Conservation (phyloP, 2,888 invertebrate genomes). For the Megalurothrips usitatus region DNA sequence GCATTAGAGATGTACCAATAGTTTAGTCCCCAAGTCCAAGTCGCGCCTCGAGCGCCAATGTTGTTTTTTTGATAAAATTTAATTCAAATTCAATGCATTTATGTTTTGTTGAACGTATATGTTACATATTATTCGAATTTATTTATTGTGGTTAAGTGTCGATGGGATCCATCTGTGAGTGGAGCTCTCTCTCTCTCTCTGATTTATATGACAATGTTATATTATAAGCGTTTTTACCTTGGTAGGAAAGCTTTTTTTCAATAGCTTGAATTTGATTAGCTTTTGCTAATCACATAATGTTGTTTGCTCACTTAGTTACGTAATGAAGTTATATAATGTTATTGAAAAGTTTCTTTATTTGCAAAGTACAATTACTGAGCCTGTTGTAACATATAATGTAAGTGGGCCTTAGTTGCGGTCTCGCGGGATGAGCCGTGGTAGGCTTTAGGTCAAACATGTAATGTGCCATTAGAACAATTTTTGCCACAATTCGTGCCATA, state of each 20-base stretch:
- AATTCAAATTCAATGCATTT: not conserved
- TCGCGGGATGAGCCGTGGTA: not conserved
- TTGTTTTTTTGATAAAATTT: conserved; percentile 6
- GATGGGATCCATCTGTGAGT: not conserved
- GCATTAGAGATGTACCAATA: conserved; percentile 24
- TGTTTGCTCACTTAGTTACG: conserved; percentile 27
- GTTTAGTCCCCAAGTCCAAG: not conserved
- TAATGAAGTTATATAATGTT: conserved; percentile 28
- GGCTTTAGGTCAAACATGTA: not conserved
- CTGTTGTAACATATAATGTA: conserved; percentile 2
- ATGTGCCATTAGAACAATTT: not conserved
- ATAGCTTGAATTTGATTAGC: no score
- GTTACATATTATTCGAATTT: conserved; percentile 30
- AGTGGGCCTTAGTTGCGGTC: not conserved
- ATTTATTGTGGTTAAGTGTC: conserved; percentile 1
- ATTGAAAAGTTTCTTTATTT: conserved; percentile 21
- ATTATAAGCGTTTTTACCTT: no score
- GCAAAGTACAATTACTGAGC: not conserved
- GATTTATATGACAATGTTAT: not conserved
- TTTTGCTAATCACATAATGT: not conserved
- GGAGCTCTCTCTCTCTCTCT: not conserved
- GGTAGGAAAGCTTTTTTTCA: no score
- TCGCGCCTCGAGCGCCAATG: not conserved
- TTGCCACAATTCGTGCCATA: not conserved
- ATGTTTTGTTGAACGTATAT: not conserved